These are phyloP conservation scores for Pyralis farinalis DNA, from an alignment of 2,888 invertebrate genomes.

Conservation along the genomic window DNA sequence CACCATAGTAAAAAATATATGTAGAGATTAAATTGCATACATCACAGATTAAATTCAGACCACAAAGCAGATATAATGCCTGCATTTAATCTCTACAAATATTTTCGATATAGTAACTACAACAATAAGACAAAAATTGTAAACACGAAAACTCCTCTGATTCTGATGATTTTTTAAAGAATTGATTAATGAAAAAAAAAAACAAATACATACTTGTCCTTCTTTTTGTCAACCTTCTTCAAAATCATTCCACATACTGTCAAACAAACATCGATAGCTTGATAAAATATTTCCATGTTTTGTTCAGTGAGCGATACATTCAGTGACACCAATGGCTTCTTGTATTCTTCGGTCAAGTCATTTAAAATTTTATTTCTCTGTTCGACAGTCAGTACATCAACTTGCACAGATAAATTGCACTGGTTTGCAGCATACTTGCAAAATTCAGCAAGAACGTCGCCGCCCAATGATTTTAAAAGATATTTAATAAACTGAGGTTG, in stretches of 20 bases:
- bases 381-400: conserved; percentile 82
- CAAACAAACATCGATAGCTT: conserved; percentile 86
- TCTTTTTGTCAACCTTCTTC: conserved; percentile 95
- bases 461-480: conserved; percentile 90
- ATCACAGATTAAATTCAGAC: too few relatives aligned
- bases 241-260: conserved; percentile 88
- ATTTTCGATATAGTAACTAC: too few relatives aligned
- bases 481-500: conserved; percentile 89
- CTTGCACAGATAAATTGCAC: conserved; percentile 82
- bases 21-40: too few relatives aligned
- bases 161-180: too few relatives aligned
- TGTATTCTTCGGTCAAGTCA: conserved; percentile 85
- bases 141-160: too few relatives aligned
- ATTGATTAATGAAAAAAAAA: too few relatives aligned
- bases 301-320: conserved; percentile 85
- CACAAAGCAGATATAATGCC: too few relatives aligned
- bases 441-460: conserved; percentile 90
- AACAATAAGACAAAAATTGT: too few relatives aligned
- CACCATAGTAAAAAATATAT: too few relatives aligned
- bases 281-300: conserved; percentile 89
- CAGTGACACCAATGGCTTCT: conserved; percentile 83
- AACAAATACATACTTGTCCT: conserved; percentile 79
- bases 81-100: too few relatives aligned
- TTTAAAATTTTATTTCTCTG: conserved; percentile 86
- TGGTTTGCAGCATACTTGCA: conserved; percentile 90